Percentiles rank a stretch among this genome's conserved stretches.
Evolutionary conservation across 1,140 invertebrate genomes (phyloP).

Genomic region (Caenorhabditis brenneri): DNA sequence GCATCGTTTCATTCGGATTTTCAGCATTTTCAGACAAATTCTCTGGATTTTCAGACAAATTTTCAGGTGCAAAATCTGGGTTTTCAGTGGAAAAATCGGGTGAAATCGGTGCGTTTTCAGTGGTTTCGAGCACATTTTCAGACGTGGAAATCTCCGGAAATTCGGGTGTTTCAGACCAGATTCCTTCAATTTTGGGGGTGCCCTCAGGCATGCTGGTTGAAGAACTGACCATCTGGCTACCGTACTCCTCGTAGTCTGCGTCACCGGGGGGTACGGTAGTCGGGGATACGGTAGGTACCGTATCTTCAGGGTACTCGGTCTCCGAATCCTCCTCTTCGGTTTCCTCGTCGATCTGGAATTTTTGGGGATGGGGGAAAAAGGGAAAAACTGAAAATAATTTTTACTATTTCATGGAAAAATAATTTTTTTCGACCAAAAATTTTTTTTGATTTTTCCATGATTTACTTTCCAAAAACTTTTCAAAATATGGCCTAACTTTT

Average conservation of each 20-base stretch:
- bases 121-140: background rate
- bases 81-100: no score
- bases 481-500: no score
- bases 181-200: background rate
- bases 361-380: no score
- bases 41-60: no score
- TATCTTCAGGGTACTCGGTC: slow-evolving; percentile 26
- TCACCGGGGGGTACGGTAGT: background rate
- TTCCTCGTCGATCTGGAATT: slow-evolving; percentile 29
- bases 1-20: no score
- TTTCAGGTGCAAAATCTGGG: background rate
- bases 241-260: slow-evolving; percentile 15
- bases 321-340: slow-evolving; percentile 19
- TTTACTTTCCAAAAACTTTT: no score
- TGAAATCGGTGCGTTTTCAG: no score
- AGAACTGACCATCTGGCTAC: no score
- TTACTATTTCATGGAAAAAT: no score
- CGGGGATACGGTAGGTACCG: background rate
- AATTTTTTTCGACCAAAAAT: no score
- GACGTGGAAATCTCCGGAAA: background rate
- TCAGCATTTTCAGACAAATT: no score
- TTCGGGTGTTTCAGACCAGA: background rate
- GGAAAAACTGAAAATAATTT: background rate
- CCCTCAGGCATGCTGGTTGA: background rate
- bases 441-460: no score